Conservation (phyloP, 2,888 invertebrate species). For the Creontiades dilutus region DNA sequence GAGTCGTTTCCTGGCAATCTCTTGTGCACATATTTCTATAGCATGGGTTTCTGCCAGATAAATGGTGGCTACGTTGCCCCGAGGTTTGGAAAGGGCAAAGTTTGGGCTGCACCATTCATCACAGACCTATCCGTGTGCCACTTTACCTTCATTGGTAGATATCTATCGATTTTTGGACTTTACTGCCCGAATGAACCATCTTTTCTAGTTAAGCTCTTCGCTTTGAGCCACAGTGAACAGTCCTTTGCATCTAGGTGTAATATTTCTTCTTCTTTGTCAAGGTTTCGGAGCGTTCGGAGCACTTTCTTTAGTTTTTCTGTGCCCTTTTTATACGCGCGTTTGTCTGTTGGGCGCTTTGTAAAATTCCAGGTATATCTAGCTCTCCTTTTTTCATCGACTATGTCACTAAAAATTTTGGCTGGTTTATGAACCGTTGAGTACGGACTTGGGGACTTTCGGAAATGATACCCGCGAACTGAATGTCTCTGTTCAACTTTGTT, state of each 20-base stretch:
- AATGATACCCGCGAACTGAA: too few species aligned
- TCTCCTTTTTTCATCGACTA: slow-evolving; percentile 20
- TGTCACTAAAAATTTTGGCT: slow-evolving; percentile 1
- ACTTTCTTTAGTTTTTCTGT: slow-evolving; percentile 3
- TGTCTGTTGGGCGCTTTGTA: background rate
- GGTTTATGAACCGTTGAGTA: background rate
- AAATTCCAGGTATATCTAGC: background rate
- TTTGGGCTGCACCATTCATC: too few species aligned
- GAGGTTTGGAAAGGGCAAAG: too few species aligned
- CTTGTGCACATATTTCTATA: too few species aligned
- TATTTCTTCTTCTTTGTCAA: background rate
- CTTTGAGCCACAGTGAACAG: slow-evolving; percentile 42
- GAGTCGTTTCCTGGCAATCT: too few species aligned
- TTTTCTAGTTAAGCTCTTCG: background rate
- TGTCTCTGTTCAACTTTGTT: too few species aligned
- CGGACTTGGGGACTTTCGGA: too few species aligned
- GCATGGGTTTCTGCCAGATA: too few species aligned
- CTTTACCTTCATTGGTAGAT: background rate
- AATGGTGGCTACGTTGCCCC: too few species aligned
- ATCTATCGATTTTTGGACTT: slow-evolving; percentile 25
- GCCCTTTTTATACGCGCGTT: background rate
- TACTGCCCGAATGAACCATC: slow-evolving; percentile 25
- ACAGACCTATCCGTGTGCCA: too few species aligned
- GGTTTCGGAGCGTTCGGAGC: background rate
- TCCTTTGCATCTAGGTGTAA: slow-evolving; percentile 35